Percentiles rank a stretch among this genome's conserved stretches.
Conservation (phyloP, 1,140 invertebrate species). For the Cryptotermes secundus region DNA sequence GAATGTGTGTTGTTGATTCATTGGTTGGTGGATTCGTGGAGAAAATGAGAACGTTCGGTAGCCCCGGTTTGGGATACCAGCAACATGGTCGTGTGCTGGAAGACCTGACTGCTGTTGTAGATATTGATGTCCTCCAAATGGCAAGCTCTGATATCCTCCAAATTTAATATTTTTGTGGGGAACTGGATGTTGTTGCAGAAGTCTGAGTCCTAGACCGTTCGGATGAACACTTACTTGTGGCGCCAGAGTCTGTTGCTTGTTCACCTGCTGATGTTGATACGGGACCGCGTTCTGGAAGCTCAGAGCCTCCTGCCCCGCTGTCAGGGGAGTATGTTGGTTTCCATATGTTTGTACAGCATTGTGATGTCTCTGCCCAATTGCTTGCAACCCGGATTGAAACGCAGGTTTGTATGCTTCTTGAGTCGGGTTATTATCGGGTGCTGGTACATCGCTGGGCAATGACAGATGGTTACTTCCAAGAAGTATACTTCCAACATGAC, state of each 20-base stretch:
- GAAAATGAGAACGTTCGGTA: not conserved
- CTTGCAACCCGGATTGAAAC: not conserved
- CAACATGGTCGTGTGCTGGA: too few relatives aligned
- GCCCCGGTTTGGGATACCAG: not conserved
- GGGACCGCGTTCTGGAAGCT: not conserved
- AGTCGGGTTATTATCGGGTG: not conserved
- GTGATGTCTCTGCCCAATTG: not conserved
- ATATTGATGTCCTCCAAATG: too few relatives aligned
- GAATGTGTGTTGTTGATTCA: not conserved
- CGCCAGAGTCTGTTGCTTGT: not conserved
- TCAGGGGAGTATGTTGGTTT: not conserved
- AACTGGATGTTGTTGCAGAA: not conserved
- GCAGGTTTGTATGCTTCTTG: not conserved
- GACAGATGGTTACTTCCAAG: not conserved
- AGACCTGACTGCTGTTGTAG: too few relatives aligned
- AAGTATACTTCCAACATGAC: not conserved
- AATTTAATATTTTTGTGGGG: not conserved
- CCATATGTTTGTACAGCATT: not conserved
- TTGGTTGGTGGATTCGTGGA: not conserved
- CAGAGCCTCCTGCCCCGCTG: not conserved
- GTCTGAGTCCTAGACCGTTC: not conserved
- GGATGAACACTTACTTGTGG: not conserved
- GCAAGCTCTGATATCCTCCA: not conserved
- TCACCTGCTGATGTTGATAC: not conserved
- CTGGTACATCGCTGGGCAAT: not conserved